A percentile compares a stretch with the other conserved stretches of the same genome.
These are phyloP conservation scores for Heliconius erato DNA, from an alignment of 2,888 invertebrate genomes.

Conservation along the genomic window DNA sequence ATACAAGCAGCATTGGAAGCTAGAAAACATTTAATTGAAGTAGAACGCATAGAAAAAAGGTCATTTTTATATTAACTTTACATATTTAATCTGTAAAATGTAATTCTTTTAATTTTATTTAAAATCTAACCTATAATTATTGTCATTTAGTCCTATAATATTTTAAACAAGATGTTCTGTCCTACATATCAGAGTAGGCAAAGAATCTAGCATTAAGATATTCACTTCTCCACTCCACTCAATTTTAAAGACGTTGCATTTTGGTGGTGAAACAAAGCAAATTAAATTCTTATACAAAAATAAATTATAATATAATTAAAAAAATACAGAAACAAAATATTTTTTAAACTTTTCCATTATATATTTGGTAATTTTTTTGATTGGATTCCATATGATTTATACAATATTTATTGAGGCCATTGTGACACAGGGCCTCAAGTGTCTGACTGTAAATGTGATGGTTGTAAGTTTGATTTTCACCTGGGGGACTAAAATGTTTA, in stretches of 20 bases:
- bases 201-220: too few species aligned
- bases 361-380: too few species aligned
- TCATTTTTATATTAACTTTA: conserved; percentile 54
- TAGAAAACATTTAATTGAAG: conserved; percentile 81
- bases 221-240: background rate
- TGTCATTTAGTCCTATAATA: background rate
- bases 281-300: too few species aligned
- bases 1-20: conserved; percentile 84
- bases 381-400: too few species aligned
- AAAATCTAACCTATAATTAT: background rate
- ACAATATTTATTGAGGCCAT: too few species aligned
- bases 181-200: too few species aligned
- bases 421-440: background rate
- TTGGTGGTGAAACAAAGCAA: too few species aligned
- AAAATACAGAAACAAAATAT: too few species aligned
- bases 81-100: background rate
- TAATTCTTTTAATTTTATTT: background rate
- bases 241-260: background rate
- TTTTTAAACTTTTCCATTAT: too few species aligned
- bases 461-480: background rate
- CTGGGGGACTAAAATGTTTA: background rate
- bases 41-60: conserved; percentile 86
- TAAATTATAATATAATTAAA: too few species aligned
- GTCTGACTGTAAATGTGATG: background rate
- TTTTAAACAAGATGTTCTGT: background rate